phyloP scores from a whole-genome alignment of 1,140 invertebrate genomes.

The Drosophila simulans region DNA sequence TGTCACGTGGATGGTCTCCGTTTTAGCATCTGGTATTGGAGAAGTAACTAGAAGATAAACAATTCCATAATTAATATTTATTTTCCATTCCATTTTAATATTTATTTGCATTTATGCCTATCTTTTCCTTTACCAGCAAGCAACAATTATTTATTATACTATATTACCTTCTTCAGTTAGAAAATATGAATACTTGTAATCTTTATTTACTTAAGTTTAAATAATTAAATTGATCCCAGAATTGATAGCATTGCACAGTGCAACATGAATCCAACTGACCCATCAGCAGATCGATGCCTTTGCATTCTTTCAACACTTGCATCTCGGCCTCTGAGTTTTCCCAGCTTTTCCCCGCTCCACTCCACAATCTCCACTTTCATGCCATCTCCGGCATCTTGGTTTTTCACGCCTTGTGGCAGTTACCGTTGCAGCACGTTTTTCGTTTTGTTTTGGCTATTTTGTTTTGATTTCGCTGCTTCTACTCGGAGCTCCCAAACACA shows the following conservation, averaged over 20 bases:
- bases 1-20: slow-evolving; percentile 13
- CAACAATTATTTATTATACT: no score
- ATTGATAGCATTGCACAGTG: slow-evolving; percentile 26
- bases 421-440: slow-evolving; percentile 72
- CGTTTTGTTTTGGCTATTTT: slow-evolving; percentile 71
- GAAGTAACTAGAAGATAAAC: background rate
- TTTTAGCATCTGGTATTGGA: background rate
- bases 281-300: slow-evolving; percentile 42
- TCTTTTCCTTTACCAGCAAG: no score
- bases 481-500: slow-evolving; percentile 4
- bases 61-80: no score
- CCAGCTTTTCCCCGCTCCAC: slow-evolving; percentile 2
- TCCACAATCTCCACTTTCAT: slow-evolving; percentile 17
- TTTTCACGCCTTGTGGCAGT: slow-evolving; percentile 58
- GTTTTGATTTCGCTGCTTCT: slow-evolving; percentile 78
- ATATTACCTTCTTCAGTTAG: no score
- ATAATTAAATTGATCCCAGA: background rate
- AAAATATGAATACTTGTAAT: no score
- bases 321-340: slow-evolving; percentile 55
- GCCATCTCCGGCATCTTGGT: slow-evolving; percentile 38
- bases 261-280: slow-evolving; percentile 10
- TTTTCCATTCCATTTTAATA: no score
- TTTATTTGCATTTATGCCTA: no score
- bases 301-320: slow-evolving; percentile 39
- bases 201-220: background rate